phyloP scores from a whole-genome alignment of 2,888 invertebrate species.

The Prosopocoilus inquinatus region DNA sequence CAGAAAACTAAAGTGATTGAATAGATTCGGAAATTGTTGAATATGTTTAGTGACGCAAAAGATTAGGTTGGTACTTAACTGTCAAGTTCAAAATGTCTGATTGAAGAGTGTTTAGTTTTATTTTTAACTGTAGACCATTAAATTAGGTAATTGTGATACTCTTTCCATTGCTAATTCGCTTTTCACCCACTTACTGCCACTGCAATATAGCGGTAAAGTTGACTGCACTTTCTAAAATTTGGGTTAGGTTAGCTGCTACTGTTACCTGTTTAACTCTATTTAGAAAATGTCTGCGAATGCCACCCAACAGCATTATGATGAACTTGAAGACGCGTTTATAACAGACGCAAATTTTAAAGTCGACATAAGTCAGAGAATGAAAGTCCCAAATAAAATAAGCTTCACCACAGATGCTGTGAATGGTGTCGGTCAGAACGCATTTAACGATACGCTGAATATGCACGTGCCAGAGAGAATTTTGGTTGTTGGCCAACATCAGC shows the following conservation, averaged over 20 bases:
- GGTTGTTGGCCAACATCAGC: slow-evolving; percentile 77
- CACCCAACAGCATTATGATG: slow-evolving; percentile 62
- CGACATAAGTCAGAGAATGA: slow-evolving; percentile 79
- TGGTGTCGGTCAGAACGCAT: slow-evolving; percentile 59
- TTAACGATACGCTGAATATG: slow-evolving; percentile 85
- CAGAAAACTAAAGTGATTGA: too few relatives aligned
- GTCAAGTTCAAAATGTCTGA: slow-evolving; percentile 15
- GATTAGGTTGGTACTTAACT: neutral
- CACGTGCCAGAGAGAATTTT: slow-evolving; percentile 91
- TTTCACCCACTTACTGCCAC: neutral
- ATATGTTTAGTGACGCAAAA: too few relatives aligned
- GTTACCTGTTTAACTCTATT: neutral
- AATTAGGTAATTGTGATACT: too few relatives aligned
- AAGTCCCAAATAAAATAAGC: slow-evolving; percentile 75
- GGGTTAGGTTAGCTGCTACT: too few relatives aligned
- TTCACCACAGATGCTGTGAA: slow-evolving; percentile 69
- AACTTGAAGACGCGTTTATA: slow-evolving; percentile 62
- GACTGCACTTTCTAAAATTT: too few relatives aligned
- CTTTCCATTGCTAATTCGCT: neutral
- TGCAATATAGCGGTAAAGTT: too few relatives aligned
- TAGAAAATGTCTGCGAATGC: slow-evolving; percentile 59
- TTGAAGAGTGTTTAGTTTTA: slow-evolving; percentile 5
- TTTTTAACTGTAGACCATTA: slow-evolving; percentile 3
- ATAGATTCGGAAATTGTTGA: too few relatives aligned
- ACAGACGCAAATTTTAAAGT: slow-evolving; percentile 65